Percentiles rank a stretch among this genome's conserved stretches.
Conservation (phyloP, 1,140 invertebrate species). For the Drosophila baimaii region DNA sequence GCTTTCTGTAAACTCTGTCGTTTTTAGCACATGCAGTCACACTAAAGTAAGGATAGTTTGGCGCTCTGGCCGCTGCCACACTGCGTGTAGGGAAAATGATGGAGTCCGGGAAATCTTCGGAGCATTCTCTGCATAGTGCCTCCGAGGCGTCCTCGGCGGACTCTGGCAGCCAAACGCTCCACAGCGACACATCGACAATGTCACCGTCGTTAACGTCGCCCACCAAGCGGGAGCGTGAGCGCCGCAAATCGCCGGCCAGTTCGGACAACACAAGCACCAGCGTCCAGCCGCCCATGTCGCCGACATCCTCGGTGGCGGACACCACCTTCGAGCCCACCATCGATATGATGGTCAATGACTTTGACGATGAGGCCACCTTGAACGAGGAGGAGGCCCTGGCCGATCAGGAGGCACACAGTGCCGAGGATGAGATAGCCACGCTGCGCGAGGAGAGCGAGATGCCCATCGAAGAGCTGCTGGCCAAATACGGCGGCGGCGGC, state of each 20-base stretch:
- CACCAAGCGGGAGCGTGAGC: conserved; percentile 64
- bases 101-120: conserved; percentile 50
- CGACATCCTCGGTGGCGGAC: conserved; percentile 65
- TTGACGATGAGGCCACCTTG: conserved; percentile 97
- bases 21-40: conserved; percentile 3
- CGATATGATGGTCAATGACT: conserved; percentile 98
- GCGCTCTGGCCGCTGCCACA: conserved; percentile 37
- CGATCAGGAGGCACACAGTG: conserved; percentile 91
- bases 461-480: conserved; percentile 96
- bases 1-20: background rate
- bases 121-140: conserved; percentile 48
- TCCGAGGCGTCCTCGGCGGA: conserved; percentile 53
- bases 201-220: conserved; percentile 54
- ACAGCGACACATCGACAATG: conserved; percentile 27
- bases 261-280: conserved; percentile 41
- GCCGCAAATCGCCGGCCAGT: conserved; percentile 68
- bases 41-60: conserved; percentile 16
- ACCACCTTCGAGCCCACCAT: conserved; percentile 88
- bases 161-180: conserved; percentile 46
- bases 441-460: conserved; percentile 95
- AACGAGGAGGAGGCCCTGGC: conserved; percentile 98
- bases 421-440: conserved; percentile 94
- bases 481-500: conserved; percentile 83
- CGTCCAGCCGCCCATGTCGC: conserved; percentile 59
- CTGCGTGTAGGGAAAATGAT: conserved; percentile 45